Conservation (phyloP, 2,888 invertebrate species). For the Drymonia ruficornis region DNA sequence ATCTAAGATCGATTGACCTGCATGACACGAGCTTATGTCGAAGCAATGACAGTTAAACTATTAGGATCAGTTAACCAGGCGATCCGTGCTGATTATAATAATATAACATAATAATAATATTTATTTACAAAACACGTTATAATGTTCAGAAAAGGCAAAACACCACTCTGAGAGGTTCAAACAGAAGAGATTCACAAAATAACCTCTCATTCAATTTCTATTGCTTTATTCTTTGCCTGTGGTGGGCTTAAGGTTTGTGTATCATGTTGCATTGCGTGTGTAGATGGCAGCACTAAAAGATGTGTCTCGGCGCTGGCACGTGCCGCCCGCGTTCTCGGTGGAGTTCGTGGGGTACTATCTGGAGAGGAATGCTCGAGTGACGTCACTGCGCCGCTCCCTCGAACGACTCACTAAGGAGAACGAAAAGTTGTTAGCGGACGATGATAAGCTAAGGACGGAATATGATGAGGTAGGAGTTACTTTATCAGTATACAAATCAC, state of each 20-base stretch:
- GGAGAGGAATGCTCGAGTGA: slow-evolving; percentile 93
- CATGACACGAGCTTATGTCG: too few species aligned
- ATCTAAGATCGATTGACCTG: too few species aligned
- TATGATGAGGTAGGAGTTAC: slow-evolving; percentile 89
- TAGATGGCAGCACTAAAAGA: slow-evolving; percentile 91
- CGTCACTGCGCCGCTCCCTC: slow-evolving; percentile 90
- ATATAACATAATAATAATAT: too few species aligned
- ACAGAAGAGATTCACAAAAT: too few species aligned
- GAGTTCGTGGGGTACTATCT: slow-evolving; percentile 98
- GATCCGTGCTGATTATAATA: too few species aligned
- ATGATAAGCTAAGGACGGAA: slow-evolving; percentile 89
- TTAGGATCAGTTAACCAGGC: too few species aligned
- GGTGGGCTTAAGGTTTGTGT: not conserved
- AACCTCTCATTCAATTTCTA: too few species aligned
- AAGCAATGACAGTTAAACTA: too few species aligned
- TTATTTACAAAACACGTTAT: too few species aligned
- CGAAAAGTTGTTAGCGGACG: slow-evolving; percentile 89
- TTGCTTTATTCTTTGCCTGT: not conserved
- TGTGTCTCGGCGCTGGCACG: slow-evolving; percentile 96
- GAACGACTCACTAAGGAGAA: slow-evolving; percentile 91
- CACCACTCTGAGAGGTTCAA: too few species aligned
- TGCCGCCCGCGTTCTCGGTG: slow-evolving; percentile 96
- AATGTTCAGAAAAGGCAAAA: too few species aligned
- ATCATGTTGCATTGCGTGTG: not conserved
- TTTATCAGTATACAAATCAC: too few species aligned